These are phyloP conservation scores for Lycodopsis pacificus DNA, from an alignment of 2,797 vertebrate species.

Conservation along the genomic window DNA sequence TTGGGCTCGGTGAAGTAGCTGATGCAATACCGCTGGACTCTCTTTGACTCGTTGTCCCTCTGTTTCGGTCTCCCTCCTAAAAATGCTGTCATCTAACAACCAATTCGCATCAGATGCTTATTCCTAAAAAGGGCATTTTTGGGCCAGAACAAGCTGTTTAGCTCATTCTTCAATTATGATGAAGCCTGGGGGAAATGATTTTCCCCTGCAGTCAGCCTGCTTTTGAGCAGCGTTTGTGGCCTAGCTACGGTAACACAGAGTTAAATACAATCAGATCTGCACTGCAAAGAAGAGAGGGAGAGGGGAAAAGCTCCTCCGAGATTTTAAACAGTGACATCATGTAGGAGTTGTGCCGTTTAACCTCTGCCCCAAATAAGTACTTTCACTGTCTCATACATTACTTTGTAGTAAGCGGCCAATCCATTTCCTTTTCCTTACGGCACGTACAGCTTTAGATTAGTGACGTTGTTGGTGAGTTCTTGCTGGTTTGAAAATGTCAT, in stretches of 20 bases:
- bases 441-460: constrained; percentile 4
- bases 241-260: constrained; percentile 37
- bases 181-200: constrained; percentile 57
- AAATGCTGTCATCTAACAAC: constrained; percentile 77
- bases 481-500: neutral
- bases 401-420: constrained; percentile 20
- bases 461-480: constrained; percentile 13
- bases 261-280: constrained; percentile 34
- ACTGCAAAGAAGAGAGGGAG: constrained; percentile 3
- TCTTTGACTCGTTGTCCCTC: constrained; percentile 49
- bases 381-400: constrained; percentile 21
- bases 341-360: constrained; percentile 29
- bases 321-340: constrained; percentile 41
- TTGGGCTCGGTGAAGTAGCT: constrained; percentile 48
- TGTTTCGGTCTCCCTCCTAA: constrained; percentile 50
- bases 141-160: constrained; percentile 63
- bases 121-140: constrained; percentile 84
- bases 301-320: constrained; percentile 8
- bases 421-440: constrained; percentile 7
- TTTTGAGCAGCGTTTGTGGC: constrained; percentile 53
- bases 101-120: constrained; percentile 77
- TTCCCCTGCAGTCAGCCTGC: constrained; percentile 50
- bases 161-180: constrained; percentile 79
- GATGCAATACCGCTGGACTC: constrained; percentile 60
- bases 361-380: neutral